These are phyloP conservation scores for Euplagia quadripunctaria DNA, from an alignment of 2,888 invertebrate species.

Conservation along the genomic window DNA sequence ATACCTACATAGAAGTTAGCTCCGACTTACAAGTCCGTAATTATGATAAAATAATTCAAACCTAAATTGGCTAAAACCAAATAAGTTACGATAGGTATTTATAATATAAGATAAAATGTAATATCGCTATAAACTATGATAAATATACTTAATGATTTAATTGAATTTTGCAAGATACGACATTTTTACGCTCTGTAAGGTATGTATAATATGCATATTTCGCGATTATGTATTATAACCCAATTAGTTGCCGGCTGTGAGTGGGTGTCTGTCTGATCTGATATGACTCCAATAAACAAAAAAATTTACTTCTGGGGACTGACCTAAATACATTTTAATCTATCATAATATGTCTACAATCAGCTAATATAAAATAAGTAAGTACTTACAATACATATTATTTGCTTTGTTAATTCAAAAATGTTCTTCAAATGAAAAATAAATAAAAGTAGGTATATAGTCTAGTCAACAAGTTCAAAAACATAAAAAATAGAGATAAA, in stretches of 20 bases:
- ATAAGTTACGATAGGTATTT: no score
- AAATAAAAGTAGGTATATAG: background rate
- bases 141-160: no score
- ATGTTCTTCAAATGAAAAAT: background rate
- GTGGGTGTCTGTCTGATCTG: no score
- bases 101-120: no score
- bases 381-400: conserved; percentile 30
- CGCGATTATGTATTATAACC: background rate
- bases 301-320: conserved; percentile 9
- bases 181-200: no score
- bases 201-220: background rate
- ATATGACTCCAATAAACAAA: background rate
- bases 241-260: background rate
- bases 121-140: no score
- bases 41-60: no score
- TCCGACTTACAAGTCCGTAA: no score
- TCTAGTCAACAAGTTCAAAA: background rate
- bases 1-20: no score
- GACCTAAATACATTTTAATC: conserved; percentile 17
- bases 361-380: conserved; percentile 29
- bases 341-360: conserved; percentile 10
- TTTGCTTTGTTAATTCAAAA: conserved; percentile 17
- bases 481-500: background rate
- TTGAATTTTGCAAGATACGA: no score
- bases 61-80: no score